Evolutionary conservation across 2,797 vertebrate species (phyloP).

Genomic region (Tiaroga cobitis): DNA sequence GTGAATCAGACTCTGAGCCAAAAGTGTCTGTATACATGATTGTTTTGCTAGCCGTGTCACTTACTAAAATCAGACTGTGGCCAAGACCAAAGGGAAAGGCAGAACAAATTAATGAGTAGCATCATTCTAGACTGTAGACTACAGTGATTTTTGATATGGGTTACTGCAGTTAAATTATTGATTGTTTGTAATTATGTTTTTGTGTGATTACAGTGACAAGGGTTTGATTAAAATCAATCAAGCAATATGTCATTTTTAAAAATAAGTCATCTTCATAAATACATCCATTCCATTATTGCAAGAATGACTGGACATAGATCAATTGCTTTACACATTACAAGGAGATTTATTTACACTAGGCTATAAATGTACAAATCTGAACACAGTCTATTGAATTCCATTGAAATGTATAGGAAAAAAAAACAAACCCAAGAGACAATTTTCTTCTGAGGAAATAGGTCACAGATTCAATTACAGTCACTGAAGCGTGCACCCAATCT

Average conservation of each 20-base stretch:
- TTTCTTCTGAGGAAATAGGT: slow-evolving; percentile 99
- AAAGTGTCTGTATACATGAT: neutral
- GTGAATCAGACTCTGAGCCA: slow-evolving; percentile 33
- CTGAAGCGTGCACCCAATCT: slow-evolving; percentile 99
- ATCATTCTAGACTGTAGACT: slow-evolving; percentile 11
- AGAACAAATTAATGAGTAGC: neutral
- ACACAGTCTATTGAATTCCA: slow-evolving; percentile 96
- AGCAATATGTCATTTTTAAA: slow-evolving; percentile 32
- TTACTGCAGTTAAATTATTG: slow-evolving; percentile 25
- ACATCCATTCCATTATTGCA: slow-evolving; percentile 11
- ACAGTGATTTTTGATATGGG: neutral
- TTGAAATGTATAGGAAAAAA: slow-evolving; percentile 98
- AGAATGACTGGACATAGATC: slow-evolving; percentile 66
- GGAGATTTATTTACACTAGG: slow-evolving; percentile 87
- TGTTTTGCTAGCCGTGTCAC: slow-evolving; percentile 5
- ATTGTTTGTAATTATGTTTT: slow-evolving; percentile 17
- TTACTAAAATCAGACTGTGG: slow-evolving; percentile 12
- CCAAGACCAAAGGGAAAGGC: neutral
- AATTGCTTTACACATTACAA: slow-evolving; percentile 87
- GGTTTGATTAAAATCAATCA: slow-evolving; percentile 39
- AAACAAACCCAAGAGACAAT: slow-evolving; percentile 96
- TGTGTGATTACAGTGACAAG: slow-evolving; percentile 30
- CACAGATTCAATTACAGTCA: slow-evolving; percentile 99
- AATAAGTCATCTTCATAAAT: slow-evolving; percentile 25
- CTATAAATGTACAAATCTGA: slow-evolving; percentile 88